These are phyloP conservation scores for Delphinus delphis DNA, from an alignment of 2,113 vertebrate species.

Conservation along the genomic window DNA sequence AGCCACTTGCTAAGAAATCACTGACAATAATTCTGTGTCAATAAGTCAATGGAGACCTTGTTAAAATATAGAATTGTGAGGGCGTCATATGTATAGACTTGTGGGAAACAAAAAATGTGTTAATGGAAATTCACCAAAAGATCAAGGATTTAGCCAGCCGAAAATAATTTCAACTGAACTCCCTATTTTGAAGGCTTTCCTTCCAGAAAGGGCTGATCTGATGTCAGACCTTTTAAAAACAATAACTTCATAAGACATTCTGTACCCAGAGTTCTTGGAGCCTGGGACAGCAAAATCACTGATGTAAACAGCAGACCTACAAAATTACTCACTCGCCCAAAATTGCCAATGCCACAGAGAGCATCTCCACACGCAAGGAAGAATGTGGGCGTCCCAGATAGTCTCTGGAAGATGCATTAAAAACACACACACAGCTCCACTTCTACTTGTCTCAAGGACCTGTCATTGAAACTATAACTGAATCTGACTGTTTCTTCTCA, in stretches of 20 bases:
- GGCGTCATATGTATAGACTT: rapidly evolving
- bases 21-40: neutral
- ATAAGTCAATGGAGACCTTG: neutral
- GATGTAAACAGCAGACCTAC: slow-evolving; percentile 32
- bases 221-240: neutral
- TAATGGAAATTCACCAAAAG: neutral
- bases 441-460: neutral
- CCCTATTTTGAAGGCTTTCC: neutral
- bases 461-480: neutral
- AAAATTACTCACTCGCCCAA: neutral
- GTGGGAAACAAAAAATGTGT: neutral
- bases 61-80: neutral
- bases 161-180: neutral
- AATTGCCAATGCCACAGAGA: neutral
- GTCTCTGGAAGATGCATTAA: neutral
- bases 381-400: slow-evolving; percentile 52
- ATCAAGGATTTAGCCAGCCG: neutral
- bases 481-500: neutral
- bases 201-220: neutral
- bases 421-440: neutral
- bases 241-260: neutral
- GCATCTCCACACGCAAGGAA: neutral
- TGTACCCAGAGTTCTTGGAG: neutral
- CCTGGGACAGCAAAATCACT: neutral
- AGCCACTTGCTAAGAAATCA: neutral